Percentiles rank a stretch among this genome's conserved stretches.
phyloP scores from a whole-genome alignment of 92 coral and sea anemone genomes.

The Phymanthus crucifer region DNA sequence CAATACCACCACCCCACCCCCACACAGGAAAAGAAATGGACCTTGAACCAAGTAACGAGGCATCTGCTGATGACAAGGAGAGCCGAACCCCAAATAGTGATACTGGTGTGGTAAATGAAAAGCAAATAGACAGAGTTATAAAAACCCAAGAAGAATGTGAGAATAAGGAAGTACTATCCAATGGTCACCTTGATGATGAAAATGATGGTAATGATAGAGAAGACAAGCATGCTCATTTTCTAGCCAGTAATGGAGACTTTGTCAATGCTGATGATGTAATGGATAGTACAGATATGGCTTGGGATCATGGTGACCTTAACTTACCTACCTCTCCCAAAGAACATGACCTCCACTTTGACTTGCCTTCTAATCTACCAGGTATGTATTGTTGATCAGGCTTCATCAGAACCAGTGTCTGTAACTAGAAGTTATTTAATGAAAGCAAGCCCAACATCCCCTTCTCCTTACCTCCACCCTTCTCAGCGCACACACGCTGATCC shows the following conservation, averaged over 20 bases:
- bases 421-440: no score
- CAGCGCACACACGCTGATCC: no score
- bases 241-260: constrained; percentile 6
- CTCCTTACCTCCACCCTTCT: no score
- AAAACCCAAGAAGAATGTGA: not conserved
- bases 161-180: not conserved
- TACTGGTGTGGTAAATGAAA: not conserved
- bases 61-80: not conserved
- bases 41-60: not conserved
- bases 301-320: not conserved
- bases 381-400: no score
- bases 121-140: not conserved
- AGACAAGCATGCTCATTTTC: not conserved
- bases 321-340: not conserved
- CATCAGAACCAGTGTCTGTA: no score
- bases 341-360: constrained; percentile 41
- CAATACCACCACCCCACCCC: constrained; percentile 31
- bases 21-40: not conserved
- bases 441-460: no score
- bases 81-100: not conserved
- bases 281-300: not conserved
- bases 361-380: constrained; percentile 41
- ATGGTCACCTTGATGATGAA: not conserved
- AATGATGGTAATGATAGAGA: not conserved
- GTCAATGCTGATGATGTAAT: constrained; percentile 13